Evolutionary conservation across 2,113 vertebrate species (phyloP).

Genomic region (Oceanites oceanicus): DNA sequence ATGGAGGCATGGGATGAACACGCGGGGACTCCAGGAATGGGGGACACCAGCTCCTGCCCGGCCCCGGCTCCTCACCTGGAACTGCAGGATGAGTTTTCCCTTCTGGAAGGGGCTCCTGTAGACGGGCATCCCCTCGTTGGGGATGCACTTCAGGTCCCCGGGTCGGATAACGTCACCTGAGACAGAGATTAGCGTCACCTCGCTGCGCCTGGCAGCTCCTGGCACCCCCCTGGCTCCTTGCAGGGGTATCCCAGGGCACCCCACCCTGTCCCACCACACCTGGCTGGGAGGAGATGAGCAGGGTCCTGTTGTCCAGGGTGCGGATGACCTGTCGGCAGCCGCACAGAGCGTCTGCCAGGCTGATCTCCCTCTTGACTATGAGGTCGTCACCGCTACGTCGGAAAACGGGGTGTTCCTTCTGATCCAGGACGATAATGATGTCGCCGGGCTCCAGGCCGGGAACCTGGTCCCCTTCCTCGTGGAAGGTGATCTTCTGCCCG

Average conservation of each 20-base stretch:
- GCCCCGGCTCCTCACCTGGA: conserved; percentile 36
- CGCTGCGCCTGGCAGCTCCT: accelerated
- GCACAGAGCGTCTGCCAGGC: conserved; percentile 63
- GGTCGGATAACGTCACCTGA: conserved; percentile 68
- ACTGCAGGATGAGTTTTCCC: conserved; percentile 68
- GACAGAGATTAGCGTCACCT: accelerated
- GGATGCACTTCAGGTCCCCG: conserved; percentile 55
- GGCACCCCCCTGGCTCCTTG: accelerated
- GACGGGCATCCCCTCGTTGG: conserved; percentile 70
- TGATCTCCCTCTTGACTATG: conserved; percentile 52
- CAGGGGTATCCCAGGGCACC: accelerated
- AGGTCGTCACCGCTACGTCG: conserved; percentile 52
- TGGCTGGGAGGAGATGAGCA: conserved; percentile 59
- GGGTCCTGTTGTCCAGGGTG: conserved; percentile 64
- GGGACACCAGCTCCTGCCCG: too few relatives aligned
- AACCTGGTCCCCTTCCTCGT: conserved; percentile 68
- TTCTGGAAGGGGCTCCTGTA: conserved; percentile 61
- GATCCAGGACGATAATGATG: conserved; percentile 64
- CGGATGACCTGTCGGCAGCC: conserved; percentile 63
- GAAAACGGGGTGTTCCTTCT: conserved; percentile 67
- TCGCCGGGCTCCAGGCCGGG: conserved; percentile 66
- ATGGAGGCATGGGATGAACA: accelerated
- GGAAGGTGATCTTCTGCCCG: conserved; percentile 70
- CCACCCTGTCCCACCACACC: background rate
- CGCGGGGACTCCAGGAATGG: accelerated